Percentiles rank a stretch among this genome's conserved stretches.
phyloP scores from a whole-genome alignment of 2,113 vertebrate species.

The Puffinus mauretanicus region DNA sequence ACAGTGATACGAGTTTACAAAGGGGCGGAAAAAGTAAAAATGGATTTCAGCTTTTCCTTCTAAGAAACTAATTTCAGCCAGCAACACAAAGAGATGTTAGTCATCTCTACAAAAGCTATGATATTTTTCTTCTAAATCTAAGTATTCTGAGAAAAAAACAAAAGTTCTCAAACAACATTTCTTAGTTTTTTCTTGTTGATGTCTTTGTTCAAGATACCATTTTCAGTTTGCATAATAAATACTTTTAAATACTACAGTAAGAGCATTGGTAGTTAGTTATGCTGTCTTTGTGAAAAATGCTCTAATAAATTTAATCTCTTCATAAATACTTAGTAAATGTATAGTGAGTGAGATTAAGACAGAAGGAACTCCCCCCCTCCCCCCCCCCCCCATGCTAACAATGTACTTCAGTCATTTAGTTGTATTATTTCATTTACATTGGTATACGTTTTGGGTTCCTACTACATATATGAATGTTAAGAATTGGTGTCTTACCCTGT shows the following conservation, averaged over 20 bases:
- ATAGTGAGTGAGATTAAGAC: neutral
- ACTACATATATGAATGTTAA: neutral
- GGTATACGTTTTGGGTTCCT: neutral
- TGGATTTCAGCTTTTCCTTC: neutral
- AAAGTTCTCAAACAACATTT: neutral
- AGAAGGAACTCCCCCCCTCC: neutral
- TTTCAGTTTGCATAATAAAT: neutral
- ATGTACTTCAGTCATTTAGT: neutral
- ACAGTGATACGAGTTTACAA: neutral
- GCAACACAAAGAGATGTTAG: neutral
- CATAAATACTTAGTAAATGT: neutral
- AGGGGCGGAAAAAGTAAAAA: neutral
- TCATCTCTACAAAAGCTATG: neutral
- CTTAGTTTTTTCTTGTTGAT: neutral
- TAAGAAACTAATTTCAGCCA: neutral
- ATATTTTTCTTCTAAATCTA: neutral
- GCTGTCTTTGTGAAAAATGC: neutral
- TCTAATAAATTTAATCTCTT: neutral
- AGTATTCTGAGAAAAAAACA: neutral
- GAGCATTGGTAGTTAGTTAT: neutral
- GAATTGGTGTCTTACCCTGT: neutral
- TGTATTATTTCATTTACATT: neutral
- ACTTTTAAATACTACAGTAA: neutral
- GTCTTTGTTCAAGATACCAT: neutral
- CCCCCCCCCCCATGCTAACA: neutral